Evolutionary conservation across 2,113 vertebrate species (phyloP).

Genomic region (Epinephelus cyanopodus): DNA sequence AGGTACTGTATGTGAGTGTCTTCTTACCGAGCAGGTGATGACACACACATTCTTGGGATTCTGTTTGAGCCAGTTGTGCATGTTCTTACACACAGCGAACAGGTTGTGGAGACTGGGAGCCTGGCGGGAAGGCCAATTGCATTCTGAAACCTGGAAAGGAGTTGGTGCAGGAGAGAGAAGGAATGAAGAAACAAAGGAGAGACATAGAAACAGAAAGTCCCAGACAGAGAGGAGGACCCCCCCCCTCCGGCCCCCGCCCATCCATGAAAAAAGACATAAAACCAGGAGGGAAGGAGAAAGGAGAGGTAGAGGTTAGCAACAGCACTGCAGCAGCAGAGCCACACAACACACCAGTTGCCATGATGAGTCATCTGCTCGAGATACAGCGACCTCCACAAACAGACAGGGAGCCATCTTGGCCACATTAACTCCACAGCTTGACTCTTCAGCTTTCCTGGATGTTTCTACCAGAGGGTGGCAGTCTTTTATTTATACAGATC

Average conservation of each 20-base stretch:
- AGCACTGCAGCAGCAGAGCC: conserved; percentile 43
- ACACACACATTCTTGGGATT: conserved; percentile 99
- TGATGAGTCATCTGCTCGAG: conserved; percentile 62
- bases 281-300: conserved; percentile 4
- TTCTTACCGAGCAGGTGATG: conserved; percentile 98
- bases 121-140: conserved; percentile 95
- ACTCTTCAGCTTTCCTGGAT: conserved; percentile 22
- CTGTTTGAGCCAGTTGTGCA: conserved; percentile 99
- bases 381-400: conserved; percentile 43
- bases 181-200: neutral
- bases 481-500: conserved; percentile 10
- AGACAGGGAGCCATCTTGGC: conserved; percentile 52
- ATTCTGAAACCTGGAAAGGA: conserved; percentile 92
- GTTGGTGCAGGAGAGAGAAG: neutral
- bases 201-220: neutral
- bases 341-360: conserved; percentile 47
- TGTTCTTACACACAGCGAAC: conserved; percentile 98
- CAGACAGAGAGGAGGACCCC: neutral
- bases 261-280: neutral
- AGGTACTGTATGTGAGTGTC: neutral
- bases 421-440: conserved; percentile 23
- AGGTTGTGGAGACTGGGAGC: conserved; percentile 98
- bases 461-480: conserved; percentile 28
- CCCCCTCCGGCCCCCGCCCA: neutral
- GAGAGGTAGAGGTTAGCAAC: conserved; percentile 41